A percentile compares a stretch with the other conserved stretches of the same genome.
Evolutionary conservation across 2,888 invertebrate genomes (phyloP).

Genomic region (Labia minor): DNA sequence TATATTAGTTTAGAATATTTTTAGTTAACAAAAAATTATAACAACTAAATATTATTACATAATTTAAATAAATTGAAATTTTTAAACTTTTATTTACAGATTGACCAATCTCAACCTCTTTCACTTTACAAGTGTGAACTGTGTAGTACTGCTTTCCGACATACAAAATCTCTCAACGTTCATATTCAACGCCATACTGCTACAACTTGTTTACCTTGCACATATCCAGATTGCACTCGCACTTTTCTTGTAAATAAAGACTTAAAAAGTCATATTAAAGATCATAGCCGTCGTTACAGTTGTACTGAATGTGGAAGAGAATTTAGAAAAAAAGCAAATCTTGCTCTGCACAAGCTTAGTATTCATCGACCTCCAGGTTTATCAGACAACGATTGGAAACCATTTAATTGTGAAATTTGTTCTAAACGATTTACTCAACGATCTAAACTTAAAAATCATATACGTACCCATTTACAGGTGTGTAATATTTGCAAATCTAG

Average conservation of each 20-base stretch:
- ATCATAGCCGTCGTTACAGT: background rate
- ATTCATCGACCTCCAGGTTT: background rate
- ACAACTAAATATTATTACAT: too few species aligned
- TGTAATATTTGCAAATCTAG: too few species aligned
- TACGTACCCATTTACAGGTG: conserved; percentile 21
- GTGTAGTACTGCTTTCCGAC: background rate
- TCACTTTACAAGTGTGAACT: background rate
- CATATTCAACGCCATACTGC: background rate
- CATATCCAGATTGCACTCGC: background rate
- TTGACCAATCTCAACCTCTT: background rate
- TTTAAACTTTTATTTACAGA: too few species aligned
- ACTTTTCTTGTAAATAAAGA: background rate
- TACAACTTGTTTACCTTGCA: background rate
- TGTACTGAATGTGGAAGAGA: background rate
- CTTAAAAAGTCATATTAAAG: background rate
- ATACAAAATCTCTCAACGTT: background rate
- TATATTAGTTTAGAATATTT: too few species aligned
- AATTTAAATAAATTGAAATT: too few species aligned
- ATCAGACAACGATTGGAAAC: background rate
- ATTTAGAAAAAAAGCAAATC: conserved; percentile 1
- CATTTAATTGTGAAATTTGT: conserved; percentile 19
- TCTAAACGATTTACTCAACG: conserved; percentile 19
- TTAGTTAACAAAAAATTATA: too few species aligned
- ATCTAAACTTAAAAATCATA: conserved; percentile 19
- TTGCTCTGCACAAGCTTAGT: background rate